Base-by-base conservation (phyloP, 35 echinoderm and acorn worm species). In the Chiridota heheva region DNA sequence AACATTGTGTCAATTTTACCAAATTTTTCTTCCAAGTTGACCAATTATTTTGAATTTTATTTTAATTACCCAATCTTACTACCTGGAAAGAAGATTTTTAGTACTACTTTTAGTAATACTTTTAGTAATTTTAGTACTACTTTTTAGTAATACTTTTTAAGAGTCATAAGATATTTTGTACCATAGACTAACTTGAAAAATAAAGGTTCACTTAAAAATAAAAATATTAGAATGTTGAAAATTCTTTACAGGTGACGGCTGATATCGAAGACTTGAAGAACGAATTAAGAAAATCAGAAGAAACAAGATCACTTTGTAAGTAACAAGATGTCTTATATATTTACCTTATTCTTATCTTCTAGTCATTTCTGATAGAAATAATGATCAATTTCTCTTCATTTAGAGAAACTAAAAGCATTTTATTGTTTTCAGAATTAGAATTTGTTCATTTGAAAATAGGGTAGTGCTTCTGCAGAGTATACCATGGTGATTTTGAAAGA, bases 231-330 rank as follows among this genome's bases (percentile, higher is more conserved):
- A 13, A 55, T 0, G 27, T 77, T 75, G 4, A 31, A 1, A 28
- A 48, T 61, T 63, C 31, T 81, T 0, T 26, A 36, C 28, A 51
- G 35, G 37, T 7, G 47, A 49, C 39, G 36, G 82, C 31, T 69
- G 89, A 85, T 27, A 65, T 61, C 15, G 65, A 80, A 42, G 34
- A 48, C 26, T 58, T 81, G 35, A 78, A 81, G 47, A 82, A 86
- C 20, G 73, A 91, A 38, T 40, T 86, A 31, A 91, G 74, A 45
- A 85, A 85, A 71, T 61, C 62, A 58, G 89, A 91, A 68, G 89
- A 91, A 77, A 70, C 33, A 33, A 91, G 82, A 60, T 77, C 89
- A 69, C 60, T 91, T 25, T 81, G 89, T 91, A 72, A 91, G 89
- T 91, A 33, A 17, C 30, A 36, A 18, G 36, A 7, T 7, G 75